Conservation (phyloP, 2,797 vertebrate genomes). For the Typhlichthys eigenmanni region DNA sequence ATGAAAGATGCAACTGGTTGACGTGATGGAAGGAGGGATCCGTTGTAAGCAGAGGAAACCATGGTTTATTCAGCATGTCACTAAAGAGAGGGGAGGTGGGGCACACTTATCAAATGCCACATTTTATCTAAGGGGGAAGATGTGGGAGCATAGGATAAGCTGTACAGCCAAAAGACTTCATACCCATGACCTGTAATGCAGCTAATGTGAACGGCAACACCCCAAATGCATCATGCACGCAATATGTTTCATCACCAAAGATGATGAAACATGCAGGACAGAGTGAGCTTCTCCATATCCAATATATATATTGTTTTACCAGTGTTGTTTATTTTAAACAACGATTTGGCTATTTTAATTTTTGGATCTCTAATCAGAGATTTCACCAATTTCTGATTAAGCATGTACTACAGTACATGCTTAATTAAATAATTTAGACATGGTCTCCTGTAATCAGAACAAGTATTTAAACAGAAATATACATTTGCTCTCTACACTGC, state of each 20-base stretch:
- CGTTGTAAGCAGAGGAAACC: constrained; percentile 45
- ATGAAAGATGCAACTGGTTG: constrained; percentile 47
- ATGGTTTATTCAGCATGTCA: constrained; percentile 52
- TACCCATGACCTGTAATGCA: not conserved
- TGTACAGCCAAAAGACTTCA: not conserved
- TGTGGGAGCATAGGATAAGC: constrained; percentile 12
- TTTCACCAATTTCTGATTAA: too few species aligned
- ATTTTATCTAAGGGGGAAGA: constrained; percentile 41
- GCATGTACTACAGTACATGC: too few species aligned
- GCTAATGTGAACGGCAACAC: not conserved
- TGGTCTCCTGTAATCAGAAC: too few species aligned
- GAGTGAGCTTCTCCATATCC: not conserved
- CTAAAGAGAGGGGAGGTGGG: constrained; percentile 28
- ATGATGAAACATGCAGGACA: not conserved
- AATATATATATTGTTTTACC: too few species aligned
- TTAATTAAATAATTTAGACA: too few species aligned
- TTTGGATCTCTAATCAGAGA: too few species aligned
- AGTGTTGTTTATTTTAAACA: too few species aligned
- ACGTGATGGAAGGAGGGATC: constrained; percentile 43
- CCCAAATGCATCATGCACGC: not conserved
- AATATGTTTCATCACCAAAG: too few species aligned
- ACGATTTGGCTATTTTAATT: too few species aligned
- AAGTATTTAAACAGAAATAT: too few species aligned
- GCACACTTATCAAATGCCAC: constrained; percentile 37
- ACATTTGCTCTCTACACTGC: too few species aligned